Evolutionary conservation across 2,797 vertebrate species (phyloP).

Genomic region (Hybognathus amarus): DNA sequence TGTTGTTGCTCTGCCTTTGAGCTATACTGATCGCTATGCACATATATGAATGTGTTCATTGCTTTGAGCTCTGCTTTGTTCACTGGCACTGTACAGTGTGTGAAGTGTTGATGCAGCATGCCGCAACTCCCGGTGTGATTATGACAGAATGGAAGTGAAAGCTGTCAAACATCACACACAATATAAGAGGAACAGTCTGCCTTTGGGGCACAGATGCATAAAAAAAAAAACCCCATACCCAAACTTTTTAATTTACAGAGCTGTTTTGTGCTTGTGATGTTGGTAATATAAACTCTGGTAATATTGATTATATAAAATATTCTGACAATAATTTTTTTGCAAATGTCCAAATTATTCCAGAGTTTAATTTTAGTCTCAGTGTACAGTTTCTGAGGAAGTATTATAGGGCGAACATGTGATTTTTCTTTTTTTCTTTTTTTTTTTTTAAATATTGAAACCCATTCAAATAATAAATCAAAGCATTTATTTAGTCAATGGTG

Average conservation of each 20-base stretch:
- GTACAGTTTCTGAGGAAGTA: background rate
- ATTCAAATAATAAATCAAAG: background rate
- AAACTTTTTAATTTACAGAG: background rate
- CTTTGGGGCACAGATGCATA: background rate
- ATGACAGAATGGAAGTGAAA: slow-evolving; percentile 29
- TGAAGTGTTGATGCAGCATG: background rate
- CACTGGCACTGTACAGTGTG: background rate
- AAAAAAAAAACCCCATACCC: background rate
- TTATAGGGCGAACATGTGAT: background rate
- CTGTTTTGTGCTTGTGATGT: background rate
- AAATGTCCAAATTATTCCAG: background rate
- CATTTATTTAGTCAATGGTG: too few relatives aligned
- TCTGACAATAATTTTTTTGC: too few relatives aligned
- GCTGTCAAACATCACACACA: slow-evolving; percentile 6
- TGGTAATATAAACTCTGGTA: background rate
- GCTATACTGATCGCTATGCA: background rate
- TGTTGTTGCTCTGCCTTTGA: background rate
- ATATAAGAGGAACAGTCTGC: background rate
- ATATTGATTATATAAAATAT: background rate
- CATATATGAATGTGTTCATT: background rate
- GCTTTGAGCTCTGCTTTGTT: slow-evolving; percentile 9
- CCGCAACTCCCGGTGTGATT: background rate
- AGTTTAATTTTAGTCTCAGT: background rate
- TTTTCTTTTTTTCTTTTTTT: background rate
- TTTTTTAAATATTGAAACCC: background rate